These are phyloP conservation scores for Psittacus erithacus DNA, from an alignment of 2,113 vertebrate species.

Conservation along the genomic window DNA sequence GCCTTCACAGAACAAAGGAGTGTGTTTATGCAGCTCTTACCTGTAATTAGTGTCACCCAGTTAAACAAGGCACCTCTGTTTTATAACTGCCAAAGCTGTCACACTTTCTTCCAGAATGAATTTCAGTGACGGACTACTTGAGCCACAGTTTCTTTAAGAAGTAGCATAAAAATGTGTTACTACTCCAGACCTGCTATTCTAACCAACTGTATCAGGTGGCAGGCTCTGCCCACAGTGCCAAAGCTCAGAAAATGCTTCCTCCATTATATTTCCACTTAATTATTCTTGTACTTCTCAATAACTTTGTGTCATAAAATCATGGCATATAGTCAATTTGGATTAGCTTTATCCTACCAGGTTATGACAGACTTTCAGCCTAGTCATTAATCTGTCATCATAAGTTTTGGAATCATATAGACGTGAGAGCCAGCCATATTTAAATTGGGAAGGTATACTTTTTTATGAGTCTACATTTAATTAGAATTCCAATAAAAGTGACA, in stretches of 20 bases:
- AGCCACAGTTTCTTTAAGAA: constrained; percentile 61
- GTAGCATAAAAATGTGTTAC: constrained; percentile 41
- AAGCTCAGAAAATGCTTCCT: constrained; percentile 54
- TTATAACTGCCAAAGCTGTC: constrained; percentile 65
- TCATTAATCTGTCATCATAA: constrained; percentile 62
- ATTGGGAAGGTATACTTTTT: constrained; percentile 37
- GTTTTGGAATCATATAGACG: background rate
- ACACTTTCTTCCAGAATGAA: constrained; percentile 47
- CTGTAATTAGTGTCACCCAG: constrained; percentile 73
- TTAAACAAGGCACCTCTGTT: constrained; percentile 75
- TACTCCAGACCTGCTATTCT: constrained; percentile 34
- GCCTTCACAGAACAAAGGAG: constrained; percentile 55
- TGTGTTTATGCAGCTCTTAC: constrained; percentile 74
- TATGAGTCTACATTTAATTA: constrained; percentile 71
- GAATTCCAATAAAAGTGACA: constrained; percentile 71
- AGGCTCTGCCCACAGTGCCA: constrained; percentile 13
- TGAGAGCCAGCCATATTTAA: constrained; percentile 39
- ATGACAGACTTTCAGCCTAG: constrained; percentile 68
- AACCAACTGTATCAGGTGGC: constrained; percentile 62
- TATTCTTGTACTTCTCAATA: constrained; percentile 72
- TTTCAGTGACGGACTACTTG: constrained; percentile 51
- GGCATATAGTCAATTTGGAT: constrained; percentile 71
- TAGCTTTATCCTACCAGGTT: constrained; percentile 73
- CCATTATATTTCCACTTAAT: constrained; percentile 70
- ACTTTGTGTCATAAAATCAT: constrained; percentile 69